phyloP scores from a whole-genome alignment of 2,113 vertebrate species.

The Alligator sinensis region DNA sequence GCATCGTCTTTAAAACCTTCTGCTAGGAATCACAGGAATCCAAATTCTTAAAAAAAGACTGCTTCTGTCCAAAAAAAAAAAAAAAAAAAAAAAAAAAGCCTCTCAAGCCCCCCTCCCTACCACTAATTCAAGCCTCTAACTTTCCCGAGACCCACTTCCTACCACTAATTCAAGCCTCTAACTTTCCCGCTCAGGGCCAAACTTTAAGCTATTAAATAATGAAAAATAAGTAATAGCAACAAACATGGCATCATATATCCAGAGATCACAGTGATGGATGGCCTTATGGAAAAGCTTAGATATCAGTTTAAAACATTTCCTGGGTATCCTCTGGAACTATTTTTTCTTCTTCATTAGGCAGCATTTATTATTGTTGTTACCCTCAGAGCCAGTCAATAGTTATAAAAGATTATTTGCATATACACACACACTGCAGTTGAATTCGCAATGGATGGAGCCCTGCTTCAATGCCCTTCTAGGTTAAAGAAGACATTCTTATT shows the following conservation, averaged over 20 bases:
- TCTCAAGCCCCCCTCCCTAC: not conserved
- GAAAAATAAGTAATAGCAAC: not conserved
- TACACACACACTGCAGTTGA: not conserved
- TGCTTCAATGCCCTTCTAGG: not conserved
- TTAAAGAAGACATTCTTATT: not conserved
- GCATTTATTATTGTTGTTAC: not conserved
- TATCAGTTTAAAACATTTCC: not conserved
- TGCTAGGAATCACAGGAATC: not conserved
- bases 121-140: not conserved
- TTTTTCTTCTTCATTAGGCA: not conserved
- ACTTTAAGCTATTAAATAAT: too few relatives aligned
- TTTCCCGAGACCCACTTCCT: too few relatives aligned
- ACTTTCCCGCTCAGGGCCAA: too few relatives aligned
- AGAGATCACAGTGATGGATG: not conserved
- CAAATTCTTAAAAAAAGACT: not conserved
- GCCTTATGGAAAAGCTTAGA: not conserved
- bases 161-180: not conserved
- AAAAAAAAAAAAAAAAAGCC: too few relatives aligned
- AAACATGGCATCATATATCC: not conserved
- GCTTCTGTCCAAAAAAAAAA: not conserved
- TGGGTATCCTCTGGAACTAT: not conserved
- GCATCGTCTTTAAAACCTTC: not conserved
- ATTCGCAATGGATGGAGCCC: not conserved
- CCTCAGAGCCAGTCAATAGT: not conserved
- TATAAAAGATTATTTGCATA: not conserved